Percentiles rank a stretch among this genome's conserved stretches.
These are phyloP conservation scores for Atrichornis clamosus DNA, from an alignment of 2,113 vertebrate species.

Conservation along the genomic window DNA sequence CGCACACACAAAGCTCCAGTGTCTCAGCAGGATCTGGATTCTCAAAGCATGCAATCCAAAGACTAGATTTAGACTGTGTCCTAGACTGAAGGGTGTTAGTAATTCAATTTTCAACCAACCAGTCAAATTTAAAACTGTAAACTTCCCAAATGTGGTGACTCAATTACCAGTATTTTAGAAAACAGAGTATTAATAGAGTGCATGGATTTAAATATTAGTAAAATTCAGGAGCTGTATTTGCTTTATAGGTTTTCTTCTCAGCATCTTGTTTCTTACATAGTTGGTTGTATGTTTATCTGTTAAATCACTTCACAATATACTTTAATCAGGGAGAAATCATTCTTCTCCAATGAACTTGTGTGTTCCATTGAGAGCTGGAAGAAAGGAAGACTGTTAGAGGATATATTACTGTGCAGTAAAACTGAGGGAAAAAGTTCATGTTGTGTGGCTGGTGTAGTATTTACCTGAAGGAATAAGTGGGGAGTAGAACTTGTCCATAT, in stretches of 20 bases:
- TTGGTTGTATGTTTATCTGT: not conserved
- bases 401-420: not conserved
- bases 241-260: not conserved
- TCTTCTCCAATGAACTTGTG: not conserved
- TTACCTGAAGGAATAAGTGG: not conserved
- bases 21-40: not conserved
- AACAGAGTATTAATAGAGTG: not conserved
- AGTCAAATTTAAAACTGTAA: not conserved
- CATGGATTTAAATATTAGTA: not conserved
- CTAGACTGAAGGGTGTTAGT: not conserved
- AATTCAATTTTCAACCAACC: not conserved
- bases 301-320: not conserved
- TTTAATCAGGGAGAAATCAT: not conserved
- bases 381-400: not conserved
- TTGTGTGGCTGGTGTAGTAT: not conserved
- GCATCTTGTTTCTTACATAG: not conserved
- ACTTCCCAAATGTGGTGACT: not conserved
- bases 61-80: not conserved
- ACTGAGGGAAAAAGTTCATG: not conserved
- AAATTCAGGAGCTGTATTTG: not conserved
- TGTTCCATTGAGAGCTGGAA: not conserved
- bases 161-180: not conserved
- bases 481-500: not conserved
- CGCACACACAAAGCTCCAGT: not conserved
- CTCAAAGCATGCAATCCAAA: not conserved